phyloP scores from a whole-genome alignment of 2,113 vertebrate genomes.

The Hypomesus transpacificus region DNA sequence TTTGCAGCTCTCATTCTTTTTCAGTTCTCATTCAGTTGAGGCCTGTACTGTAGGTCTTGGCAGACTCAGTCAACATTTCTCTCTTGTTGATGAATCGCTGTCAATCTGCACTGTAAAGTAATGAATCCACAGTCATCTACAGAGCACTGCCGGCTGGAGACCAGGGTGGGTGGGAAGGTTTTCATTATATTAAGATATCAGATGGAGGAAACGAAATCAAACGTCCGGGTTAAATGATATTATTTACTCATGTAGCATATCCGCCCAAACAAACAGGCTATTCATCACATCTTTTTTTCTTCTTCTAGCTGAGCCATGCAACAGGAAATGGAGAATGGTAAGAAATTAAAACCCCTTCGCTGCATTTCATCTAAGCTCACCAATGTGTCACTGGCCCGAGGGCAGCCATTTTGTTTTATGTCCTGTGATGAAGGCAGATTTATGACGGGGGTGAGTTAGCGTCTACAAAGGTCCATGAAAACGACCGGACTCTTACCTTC shows the following conservation, averaged over 20 bases:
- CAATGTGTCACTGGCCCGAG: neutral
- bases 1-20: slow-evolving; percentile 28
- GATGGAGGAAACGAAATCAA: slow-evolving; percentile 9
- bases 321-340: neutral
- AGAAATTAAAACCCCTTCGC: neutral
- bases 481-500: slow-evolving; percentile 63
- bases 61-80: slow-evolving; percentile 13
- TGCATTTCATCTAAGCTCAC: slow-evolving; percentile 9
- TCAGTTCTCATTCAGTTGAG: slow-evolving; percentile 27
- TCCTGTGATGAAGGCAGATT: slow-evolving; percentile 22
- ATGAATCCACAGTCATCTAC: slow-evolving; percentile 29
- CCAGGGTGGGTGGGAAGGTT: neutral
- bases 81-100: slow-evolving; percentile 55
- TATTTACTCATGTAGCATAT: slow-evolving; percentile 20
- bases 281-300: slow-evolving; percentile 6
- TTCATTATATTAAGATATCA: slow-evolving; percentile 21
- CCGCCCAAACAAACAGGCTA: neutral
- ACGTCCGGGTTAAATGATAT: neutral
- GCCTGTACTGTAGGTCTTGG: slow-evolving; percentile 27
- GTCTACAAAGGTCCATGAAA: slow-evolving; percentile 3
- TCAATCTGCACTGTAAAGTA: slow-evolving; percentile 6
- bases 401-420: slow-evolving; percentile 8
- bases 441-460: slow-evolving; percentile 23
- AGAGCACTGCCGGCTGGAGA: neutral
- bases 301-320: neutral